Base-by-base conservation (phyloP, 2,888 invertebrate species). In the Therioaphis trifolii region DNA sequence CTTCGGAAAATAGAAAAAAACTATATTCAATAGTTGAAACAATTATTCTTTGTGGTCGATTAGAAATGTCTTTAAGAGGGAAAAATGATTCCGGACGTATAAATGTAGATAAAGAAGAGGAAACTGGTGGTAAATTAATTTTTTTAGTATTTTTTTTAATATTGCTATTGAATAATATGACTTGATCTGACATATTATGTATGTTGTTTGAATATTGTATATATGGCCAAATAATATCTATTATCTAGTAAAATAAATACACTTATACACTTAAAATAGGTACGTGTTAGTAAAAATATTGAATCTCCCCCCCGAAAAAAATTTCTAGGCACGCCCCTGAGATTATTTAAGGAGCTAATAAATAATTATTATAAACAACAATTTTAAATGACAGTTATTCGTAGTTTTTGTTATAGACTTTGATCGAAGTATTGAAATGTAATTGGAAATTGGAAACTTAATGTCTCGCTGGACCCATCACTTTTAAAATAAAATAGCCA, bases 31-130 rank as follows among this genome's bases (percentile, higher is more conserved):
- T 55, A 18, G n/a, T n/a, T n/a, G n/a, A n/a, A n/a, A n/a, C n/a
- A n/a, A n/a, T n/a, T n/a, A n/a, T n/a, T n/a, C n/a, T 55, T 55
- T 55, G 21, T 55, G 55, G 55, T 55, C 55, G 55, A 55, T 55
- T 55, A 55, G 21, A 21, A 55, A 55, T 55, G 55, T 55, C 55
- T 55, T 55, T 55, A 55, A 55, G 52, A 55, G 52, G 52, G n/a
- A 55, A 55, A 55, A 55, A 15, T 55, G 52, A 55, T 55, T 55
- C 52, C 18, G 52, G 52, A 55, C 52, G 52, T 55, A 55, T 55
- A 55, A 15, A 55, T 55, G 52, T n/a, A n/a, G n/a, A n/a, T n/a
- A n/a, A n/a, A n/a, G n/a, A n/a, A 43, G 43, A 11, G 43, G 11
- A 43, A 43, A 43, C 43, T 43, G 43, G 43, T 43, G 43, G 43